phyloP scores from a whole-genome alignment of 1,140 invertebrate species.

The Pteromalus puparum region DNA sequence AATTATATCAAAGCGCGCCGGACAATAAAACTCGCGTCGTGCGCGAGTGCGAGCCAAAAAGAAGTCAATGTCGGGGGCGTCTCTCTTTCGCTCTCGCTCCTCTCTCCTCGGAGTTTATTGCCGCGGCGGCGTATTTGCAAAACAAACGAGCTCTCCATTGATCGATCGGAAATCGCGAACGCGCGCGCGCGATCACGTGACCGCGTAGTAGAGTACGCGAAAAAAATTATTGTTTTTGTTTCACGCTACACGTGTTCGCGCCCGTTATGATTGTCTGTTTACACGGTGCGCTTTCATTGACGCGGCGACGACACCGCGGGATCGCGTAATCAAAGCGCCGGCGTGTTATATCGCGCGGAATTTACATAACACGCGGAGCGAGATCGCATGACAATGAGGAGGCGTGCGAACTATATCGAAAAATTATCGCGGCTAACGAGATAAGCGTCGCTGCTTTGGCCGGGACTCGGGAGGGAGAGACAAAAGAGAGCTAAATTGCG shows the following conservation, averaged over 20 bases:
- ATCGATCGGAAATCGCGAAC: slow-evolving; percentile 45
- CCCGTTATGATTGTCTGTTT: neutral
- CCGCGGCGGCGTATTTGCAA: slow-evolving; percentile 5
- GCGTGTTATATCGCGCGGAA: neutral
- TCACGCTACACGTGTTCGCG: neutral
- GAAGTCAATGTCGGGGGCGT: neutral
- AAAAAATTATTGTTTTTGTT: neutral
- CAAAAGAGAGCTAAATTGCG: neutral
- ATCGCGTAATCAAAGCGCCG: slow-evolving; percentile 15
- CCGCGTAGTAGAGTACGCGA: neutral
- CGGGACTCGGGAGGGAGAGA: neutral
- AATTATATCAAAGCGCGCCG: slow-evolving; percentile 18
- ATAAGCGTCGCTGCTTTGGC: no score
- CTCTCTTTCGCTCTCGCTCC: no score
- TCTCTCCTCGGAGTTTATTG: neutral
- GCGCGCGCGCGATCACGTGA: no score
- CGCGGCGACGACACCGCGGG: neutral
- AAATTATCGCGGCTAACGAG: no score
- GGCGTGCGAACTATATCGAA: no score
- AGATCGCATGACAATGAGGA: neutral
- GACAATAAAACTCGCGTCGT: no score
- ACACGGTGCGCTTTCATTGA: neutral
- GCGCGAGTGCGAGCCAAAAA: no score
- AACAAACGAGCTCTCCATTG: slow-evolving; percentile 40
- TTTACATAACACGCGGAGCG: neutral